Evolutionary conservation across 2,888 invertebrate species (phyloP).

Genomic region (Chouioia cunea): DNA sequence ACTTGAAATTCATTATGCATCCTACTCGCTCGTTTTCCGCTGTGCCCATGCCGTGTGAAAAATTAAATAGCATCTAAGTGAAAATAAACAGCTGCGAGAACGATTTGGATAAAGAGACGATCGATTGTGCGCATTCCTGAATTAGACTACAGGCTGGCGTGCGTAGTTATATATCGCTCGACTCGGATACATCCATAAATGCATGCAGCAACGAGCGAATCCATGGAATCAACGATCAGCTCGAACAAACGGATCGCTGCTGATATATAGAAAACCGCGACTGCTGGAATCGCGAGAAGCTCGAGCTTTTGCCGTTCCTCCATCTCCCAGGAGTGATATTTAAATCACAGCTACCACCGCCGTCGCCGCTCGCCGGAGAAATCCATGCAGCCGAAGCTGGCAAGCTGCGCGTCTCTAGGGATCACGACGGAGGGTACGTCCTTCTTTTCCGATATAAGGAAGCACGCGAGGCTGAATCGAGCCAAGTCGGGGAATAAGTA

Average conservation of each 20-base stretch:
- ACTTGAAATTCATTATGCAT: conserved; percentile 38
- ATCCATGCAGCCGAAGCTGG: conserved; percentile 39
- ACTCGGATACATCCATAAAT: conserved; percentile 40
- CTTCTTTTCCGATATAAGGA: conserved; percentile 39
- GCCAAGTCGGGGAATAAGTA: neutral
- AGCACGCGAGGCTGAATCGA: conserved; percentile 7
- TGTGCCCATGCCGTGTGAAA: neutral
- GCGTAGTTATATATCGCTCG: no score
- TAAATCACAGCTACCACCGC: conserved; percentile 54
- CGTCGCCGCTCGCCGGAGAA: conserved; percentile 45
- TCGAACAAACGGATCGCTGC: conserved; percentile 34
- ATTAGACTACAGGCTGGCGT: no score
- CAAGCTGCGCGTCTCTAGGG: conserved; percentile 15
- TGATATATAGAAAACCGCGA: conserved; percentile 3
- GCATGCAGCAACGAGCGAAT: conserved; percentile 30
- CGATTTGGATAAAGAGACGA: conserved; percentile 9
- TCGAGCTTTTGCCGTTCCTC: conserved; percentile 19
- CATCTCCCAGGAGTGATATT: conserved; percentile 51
- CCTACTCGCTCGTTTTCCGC: neutral
- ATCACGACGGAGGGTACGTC: conserved; percentile 30
- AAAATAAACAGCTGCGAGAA: neutral
- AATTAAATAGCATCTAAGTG: neutral
- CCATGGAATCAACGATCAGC: conserved; percentile 10
- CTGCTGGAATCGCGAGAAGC: conserved; percentile 8
- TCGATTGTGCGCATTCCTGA: neutral